Percentiles rank a stretch among this genome's conserved stretches.
Conservation (phyloP, 2,888 invertebrate species). For the Drosophila histrio region DNA sequence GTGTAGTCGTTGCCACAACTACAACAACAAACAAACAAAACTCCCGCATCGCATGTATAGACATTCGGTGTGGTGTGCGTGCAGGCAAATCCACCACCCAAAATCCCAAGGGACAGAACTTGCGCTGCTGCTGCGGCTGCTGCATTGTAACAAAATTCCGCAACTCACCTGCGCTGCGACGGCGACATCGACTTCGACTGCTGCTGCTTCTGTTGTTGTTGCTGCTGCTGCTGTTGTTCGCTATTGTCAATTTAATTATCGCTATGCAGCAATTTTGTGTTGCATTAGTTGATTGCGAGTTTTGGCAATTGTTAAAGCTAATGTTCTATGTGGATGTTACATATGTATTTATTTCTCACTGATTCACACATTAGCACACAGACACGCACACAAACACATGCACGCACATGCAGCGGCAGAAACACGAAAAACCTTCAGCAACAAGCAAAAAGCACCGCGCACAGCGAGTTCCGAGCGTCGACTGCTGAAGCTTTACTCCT, state of each 20-base stretch:
- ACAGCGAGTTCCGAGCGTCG: slow-evolving; percentile 72
- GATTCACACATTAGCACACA: slow-evolving; percentile 36
- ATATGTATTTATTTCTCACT: slow-evolving; percentile 37
- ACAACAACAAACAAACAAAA: slow-evolving; percentile 27
- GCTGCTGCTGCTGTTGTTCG: slow-evolving; percentile 4
- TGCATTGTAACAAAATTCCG: slow-evolving; percentile 66
- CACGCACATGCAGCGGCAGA: slow-evolving; percentile 67
- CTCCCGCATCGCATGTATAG: slow-evolving; percentile 47
- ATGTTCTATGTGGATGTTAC: slow-evolving; percentile 36
- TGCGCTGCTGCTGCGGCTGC: slow-evolving; percentile 10
- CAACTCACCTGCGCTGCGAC: slow-evolving; percentile 66
- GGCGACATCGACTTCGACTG: slow-evolving; percentile 21
- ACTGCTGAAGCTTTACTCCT: slow-evolving; percentile 48
- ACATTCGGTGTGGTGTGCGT: slow-evolving; percentile 52
- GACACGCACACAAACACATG: slow-evolving; percentile 43
- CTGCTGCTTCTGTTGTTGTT: slow-evolving; percentile 18
- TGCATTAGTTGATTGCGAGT: slow-evolving; percentile 23
- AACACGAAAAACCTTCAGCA: slow-evolving; percentile 51
- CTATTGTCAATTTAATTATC: slow-evolving; percentile 53
- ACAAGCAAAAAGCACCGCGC: slow-evolving; percentile 57
- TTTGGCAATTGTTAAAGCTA: slow-evolving; percentile 55
- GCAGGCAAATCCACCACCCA: slow-evolving; percentile 63
- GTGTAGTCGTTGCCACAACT: slow-evolving; percentile 25
- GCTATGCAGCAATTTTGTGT: slow-evolving; percentile 37
- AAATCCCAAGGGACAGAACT: slow-evolving; percentile 43